phyloP scores from a whole-genome alignment of 2,113 vertebrate species.

The Plotosus lineatus region DNA sequence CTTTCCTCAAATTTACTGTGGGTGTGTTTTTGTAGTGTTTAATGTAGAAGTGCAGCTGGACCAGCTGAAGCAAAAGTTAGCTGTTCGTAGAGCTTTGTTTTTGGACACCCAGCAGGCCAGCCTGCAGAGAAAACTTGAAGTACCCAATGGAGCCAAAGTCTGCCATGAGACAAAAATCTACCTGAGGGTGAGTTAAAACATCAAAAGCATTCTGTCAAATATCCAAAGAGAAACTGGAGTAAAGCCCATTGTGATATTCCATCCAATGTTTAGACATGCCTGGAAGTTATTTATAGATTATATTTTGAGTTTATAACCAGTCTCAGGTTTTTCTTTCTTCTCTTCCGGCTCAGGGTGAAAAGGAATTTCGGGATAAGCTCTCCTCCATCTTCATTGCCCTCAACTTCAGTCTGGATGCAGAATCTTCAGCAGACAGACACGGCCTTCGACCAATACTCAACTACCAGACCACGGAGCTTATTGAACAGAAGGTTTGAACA shows the following conservation, averaged over 20 bases:
- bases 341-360: constrained; percentile 76
- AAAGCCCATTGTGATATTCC: background rate
- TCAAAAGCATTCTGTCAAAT: background rate
- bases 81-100: constrained; percentile 80
- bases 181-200: constrained; percentile 73
- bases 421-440: constrained; percentile 73
- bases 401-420: constrained; percentile 84
- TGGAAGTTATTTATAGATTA: background rate
- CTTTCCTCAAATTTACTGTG: background rate
- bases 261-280: background rate
- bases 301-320: constrained; percentile 16
- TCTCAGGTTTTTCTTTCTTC: constrained; percentile 18
- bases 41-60: constrained; percentile 85
- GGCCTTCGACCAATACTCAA: constrained; percentile 83
- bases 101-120: constrained; percentile 74
- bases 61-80: constrained; percentile 82
- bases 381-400: constrained; percentile 84
- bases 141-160: constrained; percentile 71
- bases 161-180: constrained; percentile 84
- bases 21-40: constrained; percentile 72
- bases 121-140: constrained; percentile 67
- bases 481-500: constrained; percentile 82
- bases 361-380: constrained; percentile 91
- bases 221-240: background rate
- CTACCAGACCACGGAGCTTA: constrained; percentile 76